A percentile compares a stretch with the other conserved stretches of the same genome.
phyloP scores from a whole-genome alignment of 2,888 invertebrate genomes.

The Brassicogethes aeneus region DNA sequence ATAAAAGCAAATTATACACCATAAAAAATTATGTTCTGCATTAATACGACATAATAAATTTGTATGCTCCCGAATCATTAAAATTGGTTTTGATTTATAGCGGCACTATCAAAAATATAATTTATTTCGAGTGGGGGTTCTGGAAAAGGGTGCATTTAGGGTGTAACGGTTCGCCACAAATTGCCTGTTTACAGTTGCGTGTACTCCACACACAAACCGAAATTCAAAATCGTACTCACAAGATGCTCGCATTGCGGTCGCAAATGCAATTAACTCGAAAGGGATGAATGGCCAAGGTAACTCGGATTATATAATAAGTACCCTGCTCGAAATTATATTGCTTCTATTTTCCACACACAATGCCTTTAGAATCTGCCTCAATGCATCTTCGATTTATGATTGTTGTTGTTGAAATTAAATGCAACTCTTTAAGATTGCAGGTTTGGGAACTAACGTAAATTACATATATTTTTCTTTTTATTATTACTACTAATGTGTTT shows the following conservation, averaged over 20 bases:
- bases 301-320: slow-evolving; percentile 10
- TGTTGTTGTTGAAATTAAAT: slow-evolving; percentile 4
- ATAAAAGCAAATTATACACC: no score
- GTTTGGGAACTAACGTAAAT: not conserved
- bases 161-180: no score
- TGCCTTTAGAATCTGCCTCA: slow-evolving; percentile 10
- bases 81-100: no score
- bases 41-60: no score
- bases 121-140: no score
- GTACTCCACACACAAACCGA: no score
- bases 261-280: slow-evolving; percentile 9
- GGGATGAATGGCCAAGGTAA: slow-evolving; percentile 1
- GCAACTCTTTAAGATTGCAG: not conserved
- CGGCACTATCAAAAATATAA: no score
- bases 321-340: slow-evolving; percentile 2
- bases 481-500: not conserved
- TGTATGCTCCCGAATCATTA: no score
- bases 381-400: slow-evolving; percentile 3
- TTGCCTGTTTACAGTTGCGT: no score
- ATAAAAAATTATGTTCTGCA: no score
- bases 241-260: slow-evolving; percentile 21
- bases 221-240: slow-evolving; percentile 21
- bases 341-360: not conserved
- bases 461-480: not conserved
- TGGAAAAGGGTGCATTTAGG: no score